Conservation (phyloP, 2,888 invertebrate species). For the Furcula furcula region DNA sequence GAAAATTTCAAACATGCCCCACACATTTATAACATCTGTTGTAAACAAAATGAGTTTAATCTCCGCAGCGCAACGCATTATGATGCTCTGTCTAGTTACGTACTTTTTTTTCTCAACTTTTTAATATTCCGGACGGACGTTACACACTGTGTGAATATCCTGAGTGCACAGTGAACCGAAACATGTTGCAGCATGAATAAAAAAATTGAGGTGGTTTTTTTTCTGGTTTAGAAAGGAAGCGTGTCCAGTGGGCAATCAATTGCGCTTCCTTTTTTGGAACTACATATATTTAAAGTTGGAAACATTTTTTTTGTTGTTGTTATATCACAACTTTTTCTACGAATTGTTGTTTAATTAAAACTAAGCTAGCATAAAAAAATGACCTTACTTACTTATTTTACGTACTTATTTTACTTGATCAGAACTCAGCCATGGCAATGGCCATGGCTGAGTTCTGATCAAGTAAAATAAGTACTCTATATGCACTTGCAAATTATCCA, state of each 20-base stretch:
- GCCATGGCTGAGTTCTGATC: too few species aligned
- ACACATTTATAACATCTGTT: slow-evolving; percentile 1
- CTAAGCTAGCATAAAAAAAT: too few species aligned
- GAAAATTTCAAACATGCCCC: too few species aligned
- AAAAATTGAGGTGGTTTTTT: slow-evolving; percentile 16
- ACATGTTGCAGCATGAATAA: slow-evolving; percentile 17
- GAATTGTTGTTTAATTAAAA: too few species aligned
- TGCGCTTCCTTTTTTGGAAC: neutral
- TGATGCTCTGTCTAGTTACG: slow-evolving; percentile 13
- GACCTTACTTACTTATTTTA: too few species aligned
- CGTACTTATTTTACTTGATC: too few species aligned
- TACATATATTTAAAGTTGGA: too few species aligned
- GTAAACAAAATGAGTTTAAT: neutral
- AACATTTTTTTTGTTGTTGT: too few species aligned
- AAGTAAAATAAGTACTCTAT: too few species aligned
- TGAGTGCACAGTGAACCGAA: slow-evolving; percentile 38
- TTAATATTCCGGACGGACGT: slow-evolving; percentile 48
- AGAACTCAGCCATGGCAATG: too few species aligned
- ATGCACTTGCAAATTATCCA: too few species aligned
- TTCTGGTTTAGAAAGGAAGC: slow-evolving; percentile 2
- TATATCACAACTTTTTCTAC: too few species aligned
- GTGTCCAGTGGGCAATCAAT: neutral
- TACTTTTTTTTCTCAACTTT: slow-evolving; percentile 30
- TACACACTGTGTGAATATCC: slow-evolving; percentile 40
- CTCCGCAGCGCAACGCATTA: neutral